These are phyloP conservation scores for Popillia japonica DNA, from an alignment of 1,140 invertebrate genomes.

Conservation along the genomic window DNA sequence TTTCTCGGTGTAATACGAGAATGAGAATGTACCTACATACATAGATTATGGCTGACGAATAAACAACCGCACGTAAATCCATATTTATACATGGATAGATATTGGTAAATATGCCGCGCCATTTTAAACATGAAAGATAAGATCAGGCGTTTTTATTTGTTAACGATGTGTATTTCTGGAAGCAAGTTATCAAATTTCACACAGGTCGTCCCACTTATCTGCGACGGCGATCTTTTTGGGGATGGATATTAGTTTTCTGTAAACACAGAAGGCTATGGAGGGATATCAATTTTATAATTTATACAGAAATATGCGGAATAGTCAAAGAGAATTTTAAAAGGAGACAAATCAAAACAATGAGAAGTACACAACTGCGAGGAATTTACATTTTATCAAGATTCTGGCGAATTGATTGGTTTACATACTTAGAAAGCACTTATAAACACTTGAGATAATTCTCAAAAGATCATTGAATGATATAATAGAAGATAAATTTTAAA, in stretches of 20 bases:
- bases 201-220: background rate
- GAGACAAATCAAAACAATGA: too few species aligned
- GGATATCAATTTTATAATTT: too few species aligned
- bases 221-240: background rate
- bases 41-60: background rate
- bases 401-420: too few species aligned
- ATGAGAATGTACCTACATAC: background rate
- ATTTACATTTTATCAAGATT: too few species aligned
- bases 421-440: too few species aligned
- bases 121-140: background rate
- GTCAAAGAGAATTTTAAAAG: too few species aligned
- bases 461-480: too few species aligned
- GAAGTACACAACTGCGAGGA: too few species aligned
- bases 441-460: too few species aligned
- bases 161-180: background rate
- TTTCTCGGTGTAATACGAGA: background rate
- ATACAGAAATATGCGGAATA: too few species aligned
- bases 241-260: background rate
- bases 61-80: background rate
- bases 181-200: slow-evolving; percentile 11
- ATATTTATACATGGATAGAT: background rate
- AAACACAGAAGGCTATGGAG: background rate
- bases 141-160: slow-evolving; percentile 6
- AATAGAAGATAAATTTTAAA: too few species aligned
- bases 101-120: background rate